Evolutionary conservation across 2,113 vertebrate species (phyloP).

Genomic region (Scopus umbretta): DNA sequence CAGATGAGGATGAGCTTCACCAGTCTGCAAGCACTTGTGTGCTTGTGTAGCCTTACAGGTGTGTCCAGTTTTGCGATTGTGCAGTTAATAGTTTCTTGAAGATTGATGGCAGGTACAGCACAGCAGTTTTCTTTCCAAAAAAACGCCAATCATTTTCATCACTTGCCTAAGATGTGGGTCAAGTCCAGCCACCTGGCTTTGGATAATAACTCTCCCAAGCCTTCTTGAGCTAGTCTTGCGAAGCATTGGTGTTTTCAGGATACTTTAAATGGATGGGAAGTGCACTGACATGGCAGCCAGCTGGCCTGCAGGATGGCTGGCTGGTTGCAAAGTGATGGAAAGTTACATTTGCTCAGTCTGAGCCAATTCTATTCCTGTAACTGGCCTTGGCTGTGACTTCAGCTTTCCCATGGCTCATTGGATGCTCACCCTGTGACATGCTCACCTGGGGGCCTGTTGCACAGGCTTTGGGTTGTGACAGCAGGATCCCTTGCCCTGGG

Average conservation of each 20-base stretch:
- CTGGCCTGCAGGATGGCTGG: not conserved
- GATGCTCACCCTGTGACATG: not conserved
- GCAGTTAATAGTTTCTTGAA: not conserved
- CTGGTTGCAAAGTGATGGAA: not conserved
- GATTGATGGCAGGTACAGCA: not conserved
- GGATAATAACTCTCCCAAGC: conserved; percentile 12
- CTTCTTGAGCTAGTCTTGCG: conserved; percentile 5
- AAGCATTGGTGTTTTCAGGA: not conserved
- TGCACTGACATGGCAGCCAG: not conserved
- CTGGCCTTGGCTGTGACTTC: not conserved
- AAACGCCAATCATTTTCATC: conserved; percentile 34
- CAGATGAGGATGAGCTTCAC: not conserved
- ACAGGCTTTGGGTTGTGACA: not conserved
- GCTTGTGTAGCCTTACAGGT: not conserved
- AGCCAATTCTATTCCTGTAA: conserved; percentile 31
- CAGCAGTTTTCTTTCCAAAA: not conserved
- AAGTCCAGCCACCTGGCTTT: conserved; percentile 18
- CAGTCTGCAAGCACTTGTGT: not conserved
- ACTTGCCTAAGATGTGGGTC: conserved; percentile 9
- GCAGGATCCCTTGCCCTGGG: not conserved
- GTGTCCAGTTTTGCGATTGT: not conserved
- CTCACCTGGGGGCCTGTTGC: not conserved
- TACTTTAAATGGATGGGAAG: conserved; percentile 11
- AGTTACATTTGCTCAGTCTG: not conserved
- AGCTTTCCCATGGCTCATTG: not conserved